Percentiles rank a stretch among this genome's conserved stretches.
Evolutionary conservation across 2,888 invertebrate species (phyloP).

Genomic region (Dryobotodes eremita): DNA sequence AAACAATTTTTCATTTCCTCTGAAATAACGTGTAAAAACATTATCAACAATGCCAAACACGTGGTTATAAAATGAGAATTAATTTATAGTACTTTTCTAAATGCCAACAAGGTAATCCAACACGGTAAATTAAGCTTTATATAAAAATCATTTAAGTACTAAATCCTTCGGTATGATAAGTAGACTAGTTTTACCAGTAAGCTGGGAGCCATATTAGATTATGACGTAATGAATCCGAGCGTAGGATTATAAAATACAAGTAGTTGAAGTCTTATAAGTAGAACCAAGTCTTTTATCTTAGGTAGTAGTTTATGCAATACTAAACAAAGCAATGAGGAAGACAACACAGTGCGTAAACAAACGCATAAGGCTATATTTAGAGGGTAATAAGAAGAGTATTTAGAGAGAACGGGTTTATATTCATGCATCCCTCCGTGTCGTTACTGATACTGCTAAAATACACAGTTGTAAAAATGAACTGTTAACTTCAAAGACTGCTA

Average conservation of each 20-base stretch:
- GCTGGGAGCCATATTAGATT: conserved; percentile 54
- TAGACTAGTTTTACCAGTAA: conserved; percentile 51
- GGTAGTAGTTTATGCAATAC: conserved; percentile 26
- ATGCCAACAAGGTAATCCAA: conserved; percentile 21
- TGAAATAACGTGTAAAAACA: conserved; percentile 15
- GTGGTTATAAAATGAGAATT: conserved; percentile 38
- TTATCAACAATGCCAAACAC: conserved; percentile 29
- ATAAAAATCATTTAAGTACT: background rate
- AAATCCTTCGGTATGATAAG: conserved; percentile 7
- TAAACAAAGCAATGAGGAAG: conserved; percentile 48
- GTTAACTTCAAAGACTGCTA: background rate
- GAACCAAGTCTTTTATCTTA: conserved; percentile 20
- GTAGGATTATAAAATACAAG: conserved; percentile 46
- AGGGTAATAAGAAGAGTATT: conserved; percentile 1
- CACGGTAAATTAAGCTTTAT: conserved; percentile 39
- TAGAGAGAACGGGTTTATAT: background rate
- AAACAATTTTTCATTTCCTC: background rate
- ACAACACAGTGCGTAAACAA: conserved; percentile 34
- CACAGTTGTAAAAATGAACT: background rate
- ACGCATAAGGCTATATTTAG: conserved; percentile 45
- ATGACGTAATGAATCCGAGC: conserved; percentile 59
- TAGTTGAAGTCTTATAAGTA: conserved; percentile 31
- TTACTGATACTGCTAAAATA: conserved; percentile 4
- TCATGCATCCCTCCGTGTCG: background rate
- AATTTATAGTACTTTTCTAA: conserved; percentile 31